These are phyloP conservation scores for Chirona hameri DNA, from an alignment of 2,888 invertebrate species.

Conservation along the genomic window DNA sequence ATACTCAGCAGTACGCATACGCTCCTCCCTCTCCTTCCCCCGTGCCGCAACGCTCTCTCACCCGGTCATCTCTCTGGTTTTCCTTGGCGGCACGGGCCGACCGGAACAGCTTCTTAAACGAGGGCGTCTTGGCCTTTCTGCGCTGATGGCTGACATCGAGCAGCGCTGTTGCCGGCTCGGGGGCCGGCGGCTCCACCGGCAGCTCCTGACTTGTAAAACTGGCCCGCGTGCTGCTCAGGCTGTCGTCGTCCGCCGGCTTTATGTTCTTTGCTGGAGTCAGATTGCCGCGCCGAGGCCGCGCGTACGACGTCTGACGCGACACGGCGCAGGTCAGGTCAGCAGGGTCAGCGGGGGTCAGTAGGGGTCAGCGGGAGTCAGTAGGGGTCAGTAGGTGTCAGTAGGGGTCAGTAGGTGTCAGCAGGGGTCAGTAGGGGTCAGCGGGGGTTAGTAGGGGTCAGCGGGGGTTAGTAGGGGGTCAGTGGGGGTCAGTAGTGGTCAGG, in stretches of 20 bases:
- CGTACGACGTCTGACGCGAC: constrained; percentile 8
- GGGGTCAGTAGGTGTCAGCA: too few relatives aligned
- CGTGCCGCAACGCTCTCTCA: background rate
- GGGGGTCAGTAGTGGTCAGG: too few relatives aligned
- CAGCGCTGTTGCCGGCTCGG: background rate
- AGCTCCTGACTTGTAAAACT: background rate
- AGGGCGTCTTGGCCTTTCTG: background rate
- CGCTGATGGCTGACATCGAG: background rate
- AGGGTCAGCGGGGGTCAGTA: too few relatives aligned
- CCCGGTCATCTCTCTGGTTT: background rate
- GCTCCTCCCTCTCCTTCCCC: background rate
- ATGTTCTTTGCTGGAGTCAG: constrained; percentile 24
- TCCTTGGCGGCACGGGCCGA: background rate
- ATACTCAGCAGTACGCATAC: background rate
- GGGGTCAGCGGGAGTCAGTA: too few relatives aligned
- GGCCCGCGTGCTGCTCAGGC: background rate
- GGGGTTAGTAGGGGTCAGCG: too few relatives aligned
- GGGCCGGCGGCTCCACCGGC: background rate
- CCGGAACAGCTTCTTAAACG: background rate
- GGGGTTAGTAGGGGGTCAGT: too few relatives aligned
- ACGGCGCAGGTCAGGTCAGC: too few relatives aligned
- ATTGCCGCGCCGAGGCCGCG: constrained; percentile 13
- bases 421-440: too few relatives aligned
- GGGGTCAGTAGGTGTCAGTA: too few relatives aligned
- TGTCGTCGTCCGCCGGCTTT: constrained; percentile 23